Evolutionary conservation across 2,797 vertebrate genomes (phyloP).

Genomic region (Heterohyrax brucei): DNA sequence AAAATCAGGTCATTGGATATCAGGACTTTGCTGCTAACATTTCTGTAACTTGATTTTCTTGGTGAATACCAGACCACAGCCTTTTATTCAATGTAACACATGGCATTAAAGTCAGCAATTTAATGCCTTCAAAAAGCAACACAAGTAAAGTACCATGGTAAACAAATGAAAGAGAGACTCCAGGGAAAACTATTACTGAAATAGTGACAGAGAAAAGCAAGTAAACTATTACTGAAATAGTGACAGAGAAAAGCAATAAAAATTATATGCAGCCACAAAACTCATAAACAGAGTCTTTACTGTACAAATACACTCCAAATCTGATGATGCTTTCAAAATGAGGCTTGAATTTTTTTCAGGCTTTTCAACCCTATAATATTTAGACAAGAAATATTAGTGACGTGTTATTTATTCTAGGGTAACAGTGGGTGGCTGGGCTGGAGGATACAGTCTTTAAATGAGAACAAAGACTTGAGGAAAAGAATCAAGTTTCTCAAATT

Average conservation of each 20-base stretch:
- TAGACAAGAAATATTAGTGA: neutral
- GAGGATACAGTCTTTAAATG: neutral
- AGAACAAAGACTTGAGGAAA: neutral
- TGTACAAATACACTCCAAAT: neutral
- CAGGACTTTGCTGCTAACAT: conserved; percentile 82
- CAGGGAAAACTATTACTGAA: neutral
- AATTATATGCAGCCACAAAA: neutral
- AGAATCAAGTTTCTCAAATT: conserved; percentile 40
- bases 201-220: neutral
- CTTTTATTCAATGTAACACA: conserved; percentile 56
- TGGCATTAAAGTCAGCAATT: conserved; percentile 62
- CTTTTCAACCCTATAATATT: neutral
- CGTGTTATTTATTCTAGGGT: accelerated
- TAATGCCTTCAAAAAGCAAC: neutral
- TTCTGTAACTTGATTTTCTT: conserved; percentile 85
- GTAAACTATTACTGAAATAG: neutral
- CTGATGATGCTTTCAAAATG: neutral
- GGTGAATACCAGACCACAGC: conserved; percentile 60
- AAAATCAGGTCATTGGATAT: conserved; percentile 71
- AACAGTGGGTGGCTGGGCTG: neutral
- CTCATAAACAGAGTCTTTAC: conserved; percentile 17
- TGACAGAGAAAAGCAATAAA: neutral
- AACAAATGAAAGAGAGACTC: neutral
- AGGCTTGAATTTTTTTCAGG: neutral
- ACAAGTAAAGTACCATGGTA: neutral